These are phyloP conservation scores for Biston stratarius DNA, from an alignment of 2,888 invertebrate genomes.

Conservation along the genomic window DNA sequence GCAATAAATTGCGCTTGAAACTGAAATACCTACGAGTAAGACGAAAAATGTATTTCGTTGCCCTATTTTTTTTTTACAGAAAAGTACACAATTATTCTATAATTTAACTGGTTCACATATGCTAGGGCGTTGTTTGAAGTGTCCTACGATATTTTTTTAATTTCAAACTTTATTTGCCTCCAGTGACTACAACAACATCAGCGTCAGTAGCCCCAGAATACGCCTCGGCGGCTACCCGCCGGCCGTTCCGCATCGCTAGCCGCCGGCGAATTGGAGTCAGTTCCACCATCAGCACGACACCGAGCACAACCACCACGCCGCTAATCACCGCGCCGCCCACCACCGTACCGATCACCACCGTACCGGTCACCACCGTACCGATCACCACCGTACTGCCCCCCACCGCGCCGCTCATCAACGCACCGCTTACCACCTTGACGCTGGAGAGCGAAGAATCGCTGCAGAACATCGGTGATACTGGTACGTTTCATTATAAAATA, in stretches of 20 bases:
- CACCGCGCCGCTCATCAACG: too few relatives aligned
- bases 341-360: too few relatives aligned
- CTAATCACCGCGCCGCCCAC: too few relatives aligned
- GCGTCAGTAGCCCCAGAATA: slow-evolving; percentile 38
- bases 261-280: slow-evolving; percentile 61
- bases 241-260: slow-evolving; percentile 37
- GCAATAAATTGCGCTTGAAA: too few relatives aligned
- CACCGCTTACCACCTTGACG: slow-evolving; percentile 49
- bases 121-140: too few relatives aligned
- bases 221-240: slow-evolving; percentile 43
- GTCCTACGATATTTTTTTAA: too few relatives aligned
- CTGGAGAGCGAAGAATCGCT: slow-evolving; percentile 70
- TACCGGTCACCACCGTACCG: neutral
- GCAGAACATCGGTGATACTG: slow-evolving; percentile 72
- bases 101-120: too few relatives aligned
- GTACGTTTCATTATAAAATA: too few relatives aligned
- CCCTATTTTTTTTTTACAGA: too few relatives aligned
- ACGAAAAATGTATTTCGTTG: too few relatives aligned
- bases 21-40: too few relatives aligned
- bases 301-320: slow-evolving; percentile 51
- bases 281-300: slow-evolving; percentile 48
- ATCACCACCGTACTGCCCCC: slow-evolving; percentile 49
- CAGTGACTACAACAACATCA: slow-evolving; percentile 28
- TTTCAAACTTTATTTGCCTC: neutral
- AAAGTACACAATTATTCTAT: neutral